Conservation (phyloP, 2,888 invertebrate species). For the Ochropacha duplaris region DNA sequence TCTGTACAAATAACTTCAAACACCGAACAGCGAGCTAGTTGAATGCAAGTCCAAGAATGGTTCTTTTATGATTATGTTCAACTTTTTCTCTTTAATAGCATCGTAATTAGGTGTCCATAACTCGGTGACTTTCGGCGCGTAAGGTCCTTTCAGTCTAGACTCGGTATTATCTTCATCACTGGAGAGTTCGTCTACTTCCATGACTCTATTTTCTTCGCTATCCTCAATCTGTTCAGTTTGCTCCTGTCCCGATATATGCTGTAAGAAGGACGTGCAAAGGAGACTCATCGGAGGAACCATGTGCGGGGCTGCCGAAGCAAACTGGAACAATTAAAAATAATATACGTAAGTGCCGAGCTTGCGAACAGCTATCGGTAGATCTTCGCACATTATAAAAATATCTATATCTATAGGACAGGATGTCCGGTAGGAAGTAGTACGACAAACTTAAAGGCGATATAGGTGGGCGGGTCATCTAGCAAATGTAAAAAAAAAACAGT, state of each 20-base stretch:
- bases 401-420: no score
- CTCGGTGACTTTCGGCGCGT: slow-evolving; percentile 49
- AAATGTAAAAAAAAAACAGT: no score
- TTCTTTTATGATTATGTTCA: slow-evolving; percentile 61
- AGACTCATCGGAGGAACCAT: slow-evolving; percentile 73
- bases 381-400: neutral
- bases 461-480: no score
- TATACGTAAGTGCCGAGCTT: neutral
- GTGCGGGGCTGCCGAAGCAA: slow-evolving; percentile 68
- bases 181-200: slow-evolving; percentile 50
- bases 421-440: no score
- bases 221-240: slow-evolving; percentile 38
- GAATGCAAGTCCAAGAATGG: slow-evolving; percentile 57
- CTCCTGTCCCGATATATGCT: slow-evolving; percentile 64
- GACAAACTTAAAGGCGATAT: no score
- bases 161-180: slow-evolving; percentile 61
- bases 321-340: slow-evolving; percentile 49
- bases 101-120: slow-evolving; percentile 73
- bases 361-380: neutral
- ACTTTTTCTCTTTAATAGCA: slow-evolving; percentile 71
- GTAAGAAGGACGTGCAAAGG: slow-evolving; percentile 67
- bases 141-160: slow-evolving; percentile 35
- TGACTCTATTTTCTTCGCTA: slow-evolving; percentile 30
- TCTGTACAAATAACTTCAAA: slow-evolving; percentile 31
- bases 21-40: slow-evolving; percentile 53